Conservation (phyloP, 2,113 vertebrate genomes). For the Oceanodroma tethys region DNA sequence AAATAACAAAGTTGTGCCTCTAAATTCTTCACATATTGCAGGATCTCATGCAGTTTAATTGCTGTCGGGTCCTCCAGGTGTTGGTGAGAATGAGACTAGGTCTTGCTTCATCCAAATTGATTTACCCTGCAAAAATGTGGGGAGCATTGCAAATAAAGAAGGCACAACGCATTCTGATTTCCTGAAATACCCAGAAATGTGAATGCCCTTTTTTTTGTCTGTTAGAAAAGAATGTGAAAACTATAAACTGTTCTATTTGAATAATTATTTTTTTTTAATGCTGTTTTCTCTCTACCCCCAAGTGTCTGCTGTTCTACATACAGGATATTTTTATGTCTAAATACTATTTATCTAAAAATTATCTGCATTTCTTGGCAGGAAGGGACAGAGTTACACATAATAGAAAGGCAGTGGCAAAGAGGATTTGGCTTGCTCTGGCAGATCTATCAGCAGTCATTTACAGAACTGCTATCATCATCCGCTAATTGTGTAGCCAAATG, state of each 20-base stretch:
- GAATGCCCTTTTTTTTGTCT: not conserved
- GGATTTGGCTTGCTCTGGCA: not conserved
- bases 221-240: not conserved
- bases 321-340: not conserved
- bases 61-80: not conserved
- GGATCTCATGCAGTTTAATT: accelerated
- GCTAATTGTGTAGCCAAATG: not conserved
- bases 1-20: not conserved
- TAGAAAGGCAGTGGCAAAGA: not conserved
- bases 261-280: not conserved
- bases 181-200: not conserved
- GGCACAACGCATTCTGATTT: not conserved
- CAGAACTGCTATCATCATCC: not conserved
- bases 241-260: not conserved
- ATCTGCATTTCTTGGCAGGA: not conserved
- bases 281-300: not conserved
- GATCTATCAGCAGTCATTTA: not conserved
- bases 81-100: accelerated
- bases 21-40: not conserved
- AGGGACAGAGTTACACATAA: not conserved
- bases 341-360: not conserved
- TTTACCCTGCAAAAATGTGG: not conserved
- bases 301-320: not conserved
- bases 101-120: not conserved
- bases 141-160: not conserved